phyloP scores from a whole-genome alignment of 53 echinoderm and acorn worm species.

The Stichopus horrens region DNA sequence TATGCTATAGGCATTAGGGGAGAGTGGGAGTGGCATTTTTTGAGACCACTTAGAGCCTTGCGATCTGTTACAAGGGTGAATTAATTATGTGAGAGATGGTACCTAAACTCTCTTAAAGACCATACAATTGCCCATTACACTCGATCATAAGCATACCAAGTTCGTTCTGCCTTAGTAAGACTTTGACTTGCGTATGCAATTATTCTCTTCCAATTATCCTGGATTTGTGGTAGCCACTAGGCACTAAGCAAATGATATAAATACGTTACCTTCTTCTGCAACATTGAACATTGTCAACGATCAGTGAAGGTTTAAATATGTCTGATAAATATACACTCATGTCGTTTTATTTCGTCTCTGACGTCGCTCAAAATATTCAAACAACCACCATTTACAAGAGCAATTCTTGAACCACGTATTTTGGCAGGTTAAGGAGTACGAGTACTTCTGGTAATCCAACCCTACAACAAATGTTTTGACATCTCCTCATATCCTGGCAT shows the following conservation, averaged over 20 bases:
- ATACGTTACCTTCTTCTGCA: neutral
- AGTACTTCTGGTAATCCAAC: no score
- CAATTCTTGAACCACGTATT: no score
- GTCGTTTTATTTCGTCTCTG: no score
- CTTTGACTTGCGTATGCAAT: conserved; percentile 57
- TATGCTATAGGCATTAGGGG: no score
- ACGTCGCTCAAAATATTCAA: no score
- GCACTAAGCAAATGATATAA: neutral
- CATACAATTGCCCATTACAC: conserved; percentile 58
- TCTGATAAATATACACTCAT: no score
- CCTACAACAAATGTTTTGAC: neutral
- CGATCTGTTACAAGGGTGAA: conserved; percentile 78
- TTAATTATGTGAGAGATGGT: conserved; percentile 32
- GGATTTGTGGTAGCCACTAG: neutral
- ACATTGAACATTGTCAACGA: neutral
- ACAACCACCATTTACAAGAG: no score
- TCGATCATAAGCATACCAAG: conserved; percentile 51
- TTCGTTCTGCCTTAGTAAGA: conserved; percentile 40
- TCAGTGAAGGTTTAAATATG: no score
- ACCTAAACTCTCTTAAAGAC: conserved; percentile 51
- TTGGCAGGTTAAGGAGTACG: no score
- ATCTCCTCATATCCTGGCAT: conserved; percentile 1
- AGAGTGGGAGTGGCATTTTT: conserved; percentile 9
- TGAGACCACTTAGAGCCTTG: conserved; percentile 61
- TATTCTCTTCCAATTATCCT: conserved; percentile 32